Evolutionary conservation across 1,140 invertebrate species (phyloP).

Genomic region (Ooceraea biroi): DNA sequence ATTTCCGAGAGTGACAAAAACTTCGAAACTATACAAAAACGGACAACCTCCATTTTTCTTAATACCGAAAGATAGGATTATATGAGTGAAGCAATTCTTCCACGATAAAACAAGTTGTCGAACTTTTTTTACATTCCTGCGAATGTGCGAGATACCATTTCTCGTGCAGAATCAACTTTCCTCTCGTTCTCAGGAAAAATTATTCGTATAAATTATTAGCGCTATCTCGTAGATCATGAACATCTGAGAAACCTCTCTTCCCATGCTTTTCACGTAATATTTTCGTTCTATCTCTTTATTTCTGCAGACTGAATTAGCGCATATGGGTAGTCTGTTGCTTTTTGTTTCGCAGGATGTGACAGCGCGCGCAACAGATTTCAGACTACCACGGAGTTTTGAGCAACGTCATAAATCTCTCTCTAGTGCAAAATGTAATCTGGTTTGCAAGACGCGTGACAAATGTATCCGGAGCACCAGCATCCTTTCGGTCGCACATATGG

Average conservation of each 20-base stretch:
- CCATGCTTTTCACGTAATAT: background rate
- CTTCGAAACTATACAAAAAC: background rate
- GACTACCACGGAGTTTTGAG: background rate
- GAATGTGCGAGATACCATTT: background rate
- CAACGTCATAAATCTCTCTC: conserved; percentile 9
- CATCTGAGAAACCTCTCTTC: background rate
- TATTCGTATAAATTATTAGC: background rate
- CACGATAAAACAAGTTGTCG: background rate
- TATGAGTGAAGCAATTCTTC: background rate
- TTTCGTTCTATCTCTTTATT: background rate
- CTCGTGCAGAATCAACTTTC: background rate
- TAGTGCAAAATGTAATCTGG: conserved; percentile 57
- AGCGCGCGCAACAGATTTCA: conserved; percentile 10
- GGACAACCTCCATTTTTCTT: background rate
- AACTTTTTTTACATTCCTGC: background rate
- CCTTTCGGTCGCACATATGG: background rate
- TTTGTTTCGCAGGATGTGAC: background rate
- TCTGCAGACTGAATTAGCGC: background rate
- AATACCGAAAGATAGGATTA: background rate
- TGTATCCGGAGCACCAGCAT: background rate
- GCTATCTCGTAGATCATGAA: no score
- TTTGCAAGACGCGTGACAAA: background rate
- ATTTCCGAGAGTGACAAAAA: background rate
- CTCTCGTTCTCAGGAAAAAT: background rate
- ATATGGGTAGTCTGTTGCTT: background rate